Conservation (phyloP, 2,113 vertebrate genomes). For the Ptyas mucosa region DNA sequence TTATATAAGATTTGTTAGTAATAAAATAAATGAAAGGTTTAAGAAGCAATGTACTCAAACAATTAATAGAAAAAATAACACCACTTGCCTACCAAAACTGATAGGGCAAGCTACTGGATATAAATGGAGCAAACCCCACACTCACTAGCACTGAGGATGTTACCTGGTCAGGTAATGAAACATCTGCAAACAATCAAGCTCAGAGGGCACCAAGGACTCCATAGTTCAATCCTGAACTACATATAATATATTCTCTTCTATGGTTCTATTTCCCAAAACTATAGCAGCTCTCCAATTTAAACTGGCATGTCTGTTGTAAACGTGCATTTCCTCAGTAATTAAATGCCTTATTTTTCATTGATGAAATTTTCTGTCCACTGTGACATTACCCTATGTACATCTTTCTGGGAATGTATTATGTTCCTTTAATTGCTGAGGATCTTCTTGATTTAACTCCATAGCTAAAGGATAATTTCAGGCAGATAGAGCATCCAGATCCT, state of each 20-base stretch:
- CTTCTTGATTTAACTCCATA: background rate
- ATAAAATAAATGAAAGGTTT: conserved; percentile 33
- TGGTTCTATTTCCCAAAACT: background rate
- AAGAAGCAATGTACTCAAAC: background rate
- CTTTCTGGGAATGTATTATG: background rate
- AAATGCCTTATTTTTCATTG: background rate
- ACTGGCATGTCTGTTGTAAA: background rate
- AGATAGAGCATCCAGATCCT: background rate
- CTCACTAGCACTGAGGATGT: background rate
- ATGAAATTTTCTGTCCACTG: background rate
- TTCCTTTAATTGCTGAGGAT: background rate
- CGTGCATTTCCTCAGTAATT: background rate
- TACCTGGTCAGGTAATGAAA: background rate
- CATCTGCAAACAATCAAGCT: background rate
- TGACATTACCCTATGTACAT: background rate
- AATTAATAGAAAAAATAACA: background rate
- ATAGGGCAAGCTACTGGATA: background rate
- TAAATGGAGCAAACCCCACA: background rate
- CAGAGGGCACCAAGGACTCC: background rate
- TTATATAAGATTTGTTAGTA: conserved; percentile 39
- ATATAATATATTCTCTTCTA: background rate
- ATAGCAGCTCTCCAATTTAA: background rate
- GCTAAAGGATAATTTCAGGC: background rate
- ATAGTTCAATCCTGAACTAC: background rate
- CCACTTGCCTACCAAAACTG: background rate